Evolutionary conservation across 2,888 invertebrate genomes (phyloP).

Genomic region (Halictus quadricinctus): DNA sequence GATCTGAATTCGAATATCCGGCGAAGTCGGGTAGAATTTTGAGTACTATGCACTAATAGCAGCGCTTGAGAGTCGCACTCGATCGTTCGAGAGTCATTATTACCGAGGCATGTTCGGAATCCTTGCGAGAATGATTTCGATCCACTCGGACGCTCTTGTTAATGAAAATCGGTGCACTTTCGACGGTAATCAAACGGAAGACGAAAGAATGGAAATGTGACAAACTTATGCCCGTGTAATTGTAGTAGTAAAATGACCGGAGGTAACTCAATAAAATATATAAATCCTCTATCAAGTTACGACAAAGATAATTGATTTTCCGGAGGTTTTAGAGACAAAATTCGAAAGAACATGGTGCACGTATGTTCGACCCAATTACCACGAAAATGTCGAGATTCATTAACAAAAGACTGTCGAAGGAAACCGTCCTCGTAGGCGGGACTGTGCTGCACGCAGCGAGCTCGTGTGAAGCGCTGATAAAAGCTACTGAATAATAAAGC

Average conservation of each 20-base stretch:
- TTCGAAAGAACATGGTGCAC: neutral
- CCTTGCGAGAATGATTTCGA: constrained; percentile 48
- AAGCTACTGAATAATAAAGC: constrained; percentile 80
- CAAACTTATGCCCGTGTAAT: no score
- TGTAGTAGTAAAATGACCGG: no score
- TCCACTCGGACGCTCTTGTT: neutral
- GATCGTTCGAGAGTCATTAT: constrained; percentile 43
- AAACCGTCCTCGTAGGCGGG: constrained; percentile 53
- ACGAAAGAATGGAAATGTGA: neutral
- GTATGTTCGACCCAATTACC: constrained; percentile 28
- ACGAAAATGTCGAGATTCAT: constrained; percentile 14
- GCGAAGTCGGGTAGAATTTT: constrained; percentile 4
- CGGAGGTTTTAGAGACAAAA: neutral
- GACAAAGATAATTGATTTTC: neutral
- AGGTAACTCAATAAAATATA: no score
- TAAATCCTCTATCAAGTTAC: neutral
- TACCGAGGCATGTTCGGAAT: constrained; percentile 57
- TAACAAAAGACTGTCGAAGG: constrained; percentile 28
- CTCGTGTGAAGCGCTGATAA: constrained; percentile 80
- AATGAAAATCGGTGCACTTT: constrained; percentile 18
- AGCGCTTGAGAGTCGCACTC: constrained; percentile 51
- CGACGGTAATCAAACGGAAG: constrained; percentile 17
- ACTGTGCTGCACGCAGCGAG: constrained; percentile 80
- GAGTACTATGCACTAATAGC: constrained; percentile 49
- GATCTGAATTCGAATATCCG: neutral